phyloP scores from a whole-genome alignment of 1,140 invertebrate species.

The Octopus bimaculoides region DNA sequence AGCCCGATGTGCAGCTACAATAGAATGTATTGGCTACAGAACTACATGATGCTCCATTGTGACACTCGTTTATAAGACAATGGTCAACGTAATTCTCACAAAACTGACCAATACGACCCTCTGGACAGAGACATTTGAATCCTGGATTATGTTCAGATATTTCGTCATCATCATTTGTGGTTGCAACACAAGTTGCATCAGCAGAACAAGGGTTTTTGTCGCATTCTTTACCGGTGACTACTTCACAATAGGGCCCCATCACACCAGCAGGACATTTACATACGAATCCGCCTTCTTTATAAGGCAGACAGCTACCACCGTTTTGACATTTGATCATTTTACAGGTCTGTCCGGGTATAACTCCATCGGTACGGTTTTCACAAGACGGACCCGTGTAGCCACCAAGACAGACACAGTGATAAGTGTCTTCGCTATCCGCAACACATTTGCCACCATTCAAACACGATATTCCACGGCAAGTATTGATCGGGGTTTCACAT shows the following conservation, averaged over 20 bases:
- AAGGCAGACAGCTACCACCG: conserved; percentile 52
- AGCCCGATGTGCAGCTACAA: conserved; percentile 62
- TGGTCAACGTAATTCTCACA: conserved; percentile 22
- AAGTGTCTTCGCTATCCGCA: conserved; percentile 29
- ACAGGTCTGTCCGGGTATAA: conserved; percentile 47
- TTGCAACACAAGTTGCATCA: conserved; percentile 62
- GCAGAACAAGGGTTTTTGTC: conserved; percentile 87
- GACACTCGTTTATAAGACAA: conserved; percentile 31
- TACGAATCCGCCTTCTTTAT: conserved; percentile 56
- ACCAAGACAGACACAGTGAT: conserved; percentile 62
- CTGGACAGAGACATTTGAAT: conserved; percentile 21
- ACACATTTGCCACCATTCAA: conserved; percentile 26
- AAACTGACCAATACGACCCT: conserved; percentile 22
- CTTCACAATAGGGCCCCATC: conserved; percentile 66
- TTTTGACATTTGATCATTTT: conserved; percentile 26
- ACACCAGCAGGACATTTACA: conserved; percentile 4
- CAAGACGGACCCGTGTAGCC: conserved; percentile 49
- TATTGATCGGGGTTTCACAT: conserved; percentile 20
- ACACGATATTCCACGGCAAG: conserved; percentile 22
- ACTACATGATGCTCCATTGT: conserved; percentile 12
- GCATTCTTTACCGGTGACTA: conserved; percentile 85
- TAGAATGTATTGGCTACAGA: conserved; percentile 84
- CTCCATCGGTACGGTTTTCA: conserved; percentile 68
- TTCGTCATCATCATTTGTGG: background rate
- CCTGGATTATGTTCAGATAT: background rate